Base-by-base conservation (phyloP, 2,888 invertebrate species). In the Nasonia oneida region DNA sequence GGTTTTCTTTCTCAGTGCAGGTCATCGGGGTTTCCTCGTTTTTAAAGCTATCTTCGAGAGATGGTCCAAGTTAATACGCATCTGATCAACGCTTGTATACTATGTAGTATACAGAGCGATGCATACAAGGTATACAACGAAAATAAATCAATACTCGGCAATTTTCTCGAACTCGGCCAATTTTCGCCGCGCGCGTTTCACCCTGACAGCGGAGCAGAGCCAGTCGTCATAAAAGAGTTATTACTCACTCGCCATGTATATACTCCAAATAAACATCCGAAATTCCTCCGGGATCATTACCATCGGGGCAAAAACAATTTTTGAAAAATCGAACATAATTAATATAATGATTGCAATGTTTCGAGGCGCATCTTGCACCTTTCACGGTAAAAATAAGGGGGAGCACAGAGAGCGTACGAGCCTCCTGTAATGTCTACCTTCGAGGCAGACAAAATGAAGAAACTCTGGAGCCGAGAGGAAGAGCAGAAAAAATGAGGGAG, bases 321-420 rank as follows among this genome's bases (percentile, higher is more conserved):
- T 80, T 50, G 42, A 86, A 86, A 84, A 84, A 81, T 81, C 76
- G 67, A 84, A 86, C 39, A 79, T 81, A 81, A 86, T 86, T 84
- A 86, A 81, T 84, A 78, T 84, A 84, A 84, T 86, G 78, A 86
- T 86, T 84, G 86, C 61, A 70, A 77, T 67, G 81, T 70, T 74
- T 57, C 74, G 50, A 47, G 15, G 71, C n/a, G 86, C 67, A 80
- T 76, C 80, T 83, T 80, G 81, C 83, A 77, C 86, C 86, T 83
- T 86, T 83, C 67, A 64, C 76, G 39, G 77, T 77, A 81, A 85
- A 85, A 85, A 73, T 85, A 73, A 64, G 77, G 37, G 12, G 47
- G 12, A 42, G n/a, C 57, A 37, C 64, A 77, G 57, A 83, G 67
- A 47, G 33, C 71, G 29, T 1, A 29, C 29, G 78, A 18, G 39